A percentile compares a stretch with the other conserved stretches of the same genome.
These are phyloP conservation scores for Drosophila auraria DNA, from an alignment of 1,140 invertebrate genomes.

Conservation along the genomic window DNA sequence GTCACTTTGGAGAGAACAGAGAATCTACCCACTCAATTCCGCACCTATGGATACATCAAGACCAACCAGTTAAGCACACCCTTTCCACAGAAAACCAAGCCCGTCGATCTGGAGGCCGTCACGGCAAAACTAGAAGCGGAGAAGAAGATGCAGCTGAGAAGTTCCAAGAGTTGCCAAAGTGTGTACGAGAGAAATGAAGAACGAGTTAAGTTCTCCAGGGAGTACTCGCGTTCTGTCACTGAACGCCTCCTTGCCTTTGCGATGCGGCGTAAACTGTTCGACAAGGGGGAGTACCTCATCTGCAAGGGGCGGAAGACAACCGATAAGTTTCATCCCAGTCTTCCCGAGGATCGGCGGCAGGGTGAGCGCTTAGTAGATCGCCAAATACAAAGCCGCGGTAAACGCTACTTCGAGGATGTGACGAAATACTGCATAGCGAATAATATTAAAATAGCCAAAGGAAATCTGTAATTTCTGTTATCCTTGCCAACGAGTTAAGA, in stretches of 20 bases:
- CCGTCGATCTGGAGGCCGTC: neutral
- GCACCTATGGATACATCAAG: constrained; percentile 13
- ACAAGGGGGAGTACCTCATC: constrained; percentile 32
- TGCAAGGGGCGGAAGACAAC: constrained; percentile 36
- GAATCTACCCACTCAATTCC: neutral
- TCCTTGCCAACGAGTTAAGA: neutral
- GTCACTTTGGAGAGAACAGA: too few species aligned
- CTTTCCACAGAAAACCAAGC: neutral
- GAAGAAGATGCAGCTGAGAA: neutral
- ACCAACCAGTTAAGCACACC: neutral
- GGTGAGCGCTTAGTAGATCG: too few species aligned
- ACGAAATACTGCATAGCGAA: neutral
- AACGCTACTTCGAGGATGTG: neutral
- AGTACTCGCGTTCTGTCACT: too few species aligned
- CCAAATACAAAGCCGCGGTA: too few species aligned
- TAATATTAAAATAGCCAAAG: neutral
- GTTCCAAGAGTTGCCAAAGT: too few species aligned
- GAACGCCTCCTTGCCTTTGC: neutral
- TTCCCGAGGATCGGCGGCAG: too few species aligned
- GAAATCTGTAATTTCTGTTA: neutral
- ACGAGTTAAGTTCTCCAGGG: too few species aligned
- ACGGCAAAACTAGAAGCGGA: constrained; percentile 9
- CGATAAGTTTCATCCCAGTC: neutral
- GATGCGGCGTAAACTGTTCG: constrained; percentile 25
- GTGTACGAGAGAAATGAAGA: too few species aligned